Conservation (phyloP, 1,140 invertebrate species). For the Papilio aristodemus region DNA sequence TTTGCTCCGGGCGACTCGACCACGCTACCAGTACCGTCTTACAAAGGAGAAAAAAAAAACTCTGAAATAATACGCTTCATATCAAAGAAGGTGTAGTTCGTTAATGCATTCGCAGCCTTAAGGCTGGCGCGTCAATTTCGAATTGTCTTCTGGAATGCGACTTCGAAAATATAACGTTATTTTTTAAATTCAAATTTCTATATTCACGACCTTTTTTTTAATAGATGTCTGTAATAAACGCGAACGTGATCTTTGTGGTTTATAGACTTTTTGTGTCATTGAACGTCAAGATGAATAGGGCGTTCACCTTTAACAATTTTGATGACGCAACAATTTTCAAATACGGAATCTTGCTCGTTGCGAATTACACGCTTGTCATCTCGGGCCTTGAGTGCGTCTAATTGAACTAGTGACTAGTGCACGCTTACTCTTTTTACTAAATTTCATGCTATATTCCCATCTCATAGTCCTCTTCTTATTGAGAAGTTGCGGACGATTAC, state of each 20-base stretch:
- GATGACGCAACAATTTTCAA: background rate
- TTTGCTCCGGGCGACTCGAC: constrained; percentile 72
- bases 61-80: constrained; percentile 75
- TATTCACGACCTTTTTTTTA: constrained; percentile 17
- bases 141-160: constrained; percentile 78
- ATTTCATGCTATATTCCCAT: too few relatives aligned
- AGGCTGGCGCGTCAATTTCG: constrained; percentile 68
- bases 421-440: too few relatives aligned
- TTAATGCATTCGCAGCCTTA: constrained; percentile 77
- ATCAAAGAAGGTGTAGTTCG: constrained; percentile 76
- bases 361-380: background rate
- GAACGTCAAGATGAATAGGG: background rate
- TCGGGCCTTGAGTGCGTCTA: background rate
- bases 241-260: background rate
- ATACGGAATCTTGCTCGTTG: background rate
- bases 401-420: too few relatives aligned
- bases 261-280: background rate
- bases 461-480: too few relatives aligned
- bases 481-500: too few relatives aligned
- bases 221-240: constrained; percentile 6
- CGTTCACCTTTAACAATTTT: constrained; percentile 5
- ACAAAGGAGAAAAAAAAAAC: constrained; percentile 56
- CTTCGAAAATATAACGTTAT: constrained; percentile 47
- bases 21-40: constrained; percentile 71
- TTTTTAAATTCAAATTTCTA: constrained; percentile 52